Conservation (phyloP, 2,888 invertebrate species). For the Andrena bucephala region DNA sequence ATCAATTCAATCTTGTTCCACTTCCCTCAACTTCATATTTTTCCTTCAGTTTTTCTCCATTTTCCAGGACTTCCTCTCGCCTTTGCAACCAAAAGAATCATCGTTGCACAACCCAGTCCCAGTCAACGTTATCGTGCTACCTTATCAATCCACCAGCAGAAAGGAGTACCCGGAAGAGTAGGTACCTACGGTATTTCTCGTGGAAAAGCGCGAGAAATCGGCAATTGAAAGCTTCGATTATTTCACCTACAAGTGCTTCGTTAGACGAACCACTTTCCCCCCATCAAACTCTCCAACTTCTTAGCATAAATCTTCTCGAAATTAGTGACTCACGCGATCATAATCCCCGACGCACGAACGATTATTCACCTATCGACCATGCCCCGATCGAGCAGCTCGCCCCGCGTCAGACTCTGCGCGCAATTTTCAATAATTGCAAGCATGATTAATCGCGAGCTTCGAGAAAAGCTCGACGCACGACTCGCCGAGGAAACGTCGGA, state of each 20-base stretch:
- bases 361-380: neutral
- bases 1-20: neutral
- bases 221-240: neutral
- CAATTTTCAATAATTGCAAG: slow-evolving; percentile 44
- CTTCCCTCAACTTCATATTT: neutral
- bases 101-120: slow-evolving; percentile 17
- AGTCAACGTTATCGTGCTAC: slow-evolving; percentile 22
- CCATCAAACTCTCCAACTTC: neutral
- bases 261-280: neutral
- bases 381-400: neutral
- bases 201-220: neutral
- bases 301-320: slow-evolving; percentile 1
- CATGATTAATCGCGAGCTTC: slow-evolving; percentile 35
- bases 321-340: neutral
- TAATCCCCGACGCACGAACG: neutral
- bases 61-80: neutral
- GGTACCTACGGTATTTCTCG: no score
- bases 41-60: neutral
- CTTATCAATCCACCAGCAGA: slow-evolving; percentile 5
- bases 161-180: slow-evolving; percentile 2
- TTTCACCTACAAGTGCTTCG: no score
- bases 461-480: neutral
- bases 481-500: slow-evolving; percentile 17
- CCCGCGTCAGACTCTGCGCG: neutral
- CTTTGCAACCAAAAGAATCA: slow-evolving; percentile 10